Evolutionary conservation across 2,888 invertebrate species (phyloP), one percentile per base, ranked within the genome.

Genomic region (Brachylomia viminalis): DNA sequence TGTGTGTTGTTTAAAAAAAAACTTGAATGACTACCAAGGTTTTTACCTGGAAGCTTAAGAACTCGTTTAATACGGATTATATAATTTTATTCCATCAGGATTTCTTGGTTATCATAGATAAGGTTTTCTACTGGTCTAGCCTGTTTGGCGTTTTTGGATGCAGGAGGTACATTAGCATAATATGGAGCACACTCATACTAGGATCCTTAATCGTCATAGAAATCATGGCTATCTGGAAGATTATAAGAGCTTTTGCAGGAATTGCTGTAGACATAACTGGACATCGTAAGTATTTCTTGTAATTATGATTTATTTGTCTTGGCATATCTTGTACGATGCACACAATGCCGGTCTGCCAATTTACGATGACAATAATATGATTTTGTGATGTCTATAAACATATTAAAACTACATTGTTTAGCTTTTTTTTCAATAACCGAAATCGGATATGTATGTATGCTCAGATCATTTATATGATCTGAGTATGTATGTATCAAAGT

Each of bases 211-310:
- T 92, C 1, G 52, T 80, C 0, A 89, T 94, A 5, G 91, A 93
- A 66, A 76, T 68, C 0, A 80, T 88, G 27, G 91, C 94, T 13
- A 89, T 94, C 27, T 94, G 93, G 92, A 95, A 92, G 66, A 92
- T 95, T 0, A 85, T 95, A 0, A 93, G 91, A 73, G 92, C 93
- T 6, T 74, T 95, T 1, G 91, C 91, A n/a, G 95, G 94, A 4
- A 90, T 91, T 88, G 93, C 94, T 7, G 83, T 85, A 8, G 93
- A 93, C 75, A 92, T 80, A 17, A 80, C 80, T 38, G 94, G 91
- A 8, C 90, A 93, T 61, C 90, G 94, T 95, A 82, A 91, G 94
- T 92, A 56, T 20, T 0, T 49, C 5, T 1, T 45, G 59, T 69
- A 13, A 61, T 15, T 66, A 30, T 23, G 20, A 20, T 49, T 20